Evolutionary conservation across 2,888 invertebrate species (phyloP).

Genomic region (Xiphydria camelus): DNA sequence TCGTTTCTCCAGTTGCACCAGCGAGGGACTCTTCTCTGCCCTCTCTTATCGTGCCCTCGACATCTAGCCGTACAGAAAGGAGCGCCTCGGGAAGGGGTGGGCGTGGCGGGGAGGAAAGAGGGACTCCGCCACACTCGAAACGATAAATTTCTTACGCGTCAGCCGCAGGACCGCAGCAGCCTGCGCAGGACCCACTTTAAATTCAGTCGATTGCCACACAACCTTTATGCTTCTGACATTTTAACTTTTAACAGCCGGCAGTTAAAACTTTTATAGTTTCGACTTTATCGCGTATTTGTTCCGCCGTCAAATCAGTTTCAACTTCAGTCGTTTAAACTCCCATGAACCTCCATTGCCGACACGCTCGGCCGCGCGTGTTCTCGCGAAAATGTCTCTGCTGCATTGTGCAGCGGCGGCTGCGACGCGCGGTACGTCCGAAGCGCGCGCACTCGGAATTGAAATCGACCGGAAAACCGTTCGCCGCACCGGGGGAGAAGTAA

Average conservation of each 20-base stretch:
- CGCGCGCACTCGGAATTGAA: too few species aligned
- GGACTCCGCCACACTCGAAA: too few species aligned
- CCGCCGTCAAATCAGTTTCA: constrained; percentile 33
- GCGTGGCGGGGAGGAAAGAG: too few species aligned
- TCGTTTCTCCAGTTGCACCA: too few species aligned
- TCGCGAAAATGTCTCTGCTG: neutral
- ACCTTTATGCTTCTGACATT: constrained; percentile 19
- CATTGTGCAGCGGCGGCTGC: too few species aligned
- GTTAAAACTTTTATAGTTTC: constrained; percentile 38
- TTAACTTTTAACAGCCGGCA: constrained; percentile 34
- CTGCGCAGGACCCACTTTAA: constrained; percentile 10
- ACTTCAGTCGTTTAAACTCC: constrained; percentile 29
- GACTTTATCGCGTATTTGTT: constrained; percentile 33
- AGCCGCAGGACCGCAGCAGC: neutral
- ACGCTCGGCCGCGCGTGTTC: neutral
- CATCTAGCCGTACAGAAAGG: too few species aligned
- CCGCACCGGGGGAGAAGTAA: too few species aligned
- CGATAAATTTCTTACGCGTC: constrained; percentile 2
- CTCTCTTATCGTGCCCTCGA: too few species aligned
- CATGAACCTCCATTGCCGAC: constrained; percentile 1
- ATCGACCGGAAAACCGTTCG: too few species aligned
- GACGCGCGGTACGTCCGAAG: too few species aligned
- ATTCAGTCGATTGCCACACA: constrained; percentile 14
- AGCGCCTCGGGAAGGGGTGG: too few species aligned
- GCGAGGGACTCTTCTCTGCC: too few species aligned